Evolutionary conservation across 2,888 invertebrate genomes (phyloP), one percentile per base, ranked within the genome.

Genomic region (Amiota communis): DNA sequence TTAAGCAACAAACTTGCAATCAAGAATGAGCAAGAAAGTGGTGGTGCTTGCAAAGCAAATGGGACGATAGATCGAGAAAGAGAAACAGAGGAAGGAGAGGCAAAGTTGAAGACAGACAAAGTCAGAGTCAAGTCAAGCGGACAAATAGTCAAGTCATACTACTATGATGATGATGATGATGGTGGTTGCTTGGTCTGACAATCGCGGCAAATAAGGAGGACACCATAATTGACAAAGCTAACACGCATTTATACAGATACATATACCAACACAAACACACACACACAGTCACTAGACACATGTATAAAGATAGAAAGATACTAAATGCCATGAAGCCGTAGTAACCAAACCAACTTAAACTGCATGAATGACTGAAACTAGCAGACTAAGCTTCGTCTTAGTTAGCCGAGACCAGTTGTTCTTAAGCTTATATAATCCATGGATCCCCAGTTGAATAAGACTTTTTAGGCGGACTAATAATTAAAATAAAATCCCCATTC

Each of bases 211-310:
- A 86, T 83, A 83, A 86, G 78, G 83, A 83, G 83, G 85, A 83
- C 83, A 86, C 86, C 85, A 86, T 83, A 86, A 86, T 86, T 84
- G 83, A 86, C 80, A 86, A 79, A 78, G 79, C 81, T 80, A 77
- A 68, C 67, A 68, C 53, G 53, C 72, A 73, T 61, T 70, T n/a
- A 53, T 46, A 61, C 13, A 70, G 15, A 71, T 12, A 72, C 23
- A 67, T 17, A 73, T 8, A 17, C 36, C 9, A 36, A 36, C 36
- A 36, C 53, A 68, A 71, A 73, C 64, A 70, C 15, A 53, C 46
- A 61, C 13, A 70, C 20, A 71, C n/a, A 72, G 59, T 20, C 13
- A 11, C n/a, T n/a, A 3, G 11, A 17, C 6, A 20, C 20, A 15
- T 36, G 8, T 36, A 36, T 2, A 15, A 59, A 59, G 23, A 20